Evolutionary conservation across 1,140 invertebrate species (phyloP).

Genomic region (Pseudomyrmex pallidus): DNA sequence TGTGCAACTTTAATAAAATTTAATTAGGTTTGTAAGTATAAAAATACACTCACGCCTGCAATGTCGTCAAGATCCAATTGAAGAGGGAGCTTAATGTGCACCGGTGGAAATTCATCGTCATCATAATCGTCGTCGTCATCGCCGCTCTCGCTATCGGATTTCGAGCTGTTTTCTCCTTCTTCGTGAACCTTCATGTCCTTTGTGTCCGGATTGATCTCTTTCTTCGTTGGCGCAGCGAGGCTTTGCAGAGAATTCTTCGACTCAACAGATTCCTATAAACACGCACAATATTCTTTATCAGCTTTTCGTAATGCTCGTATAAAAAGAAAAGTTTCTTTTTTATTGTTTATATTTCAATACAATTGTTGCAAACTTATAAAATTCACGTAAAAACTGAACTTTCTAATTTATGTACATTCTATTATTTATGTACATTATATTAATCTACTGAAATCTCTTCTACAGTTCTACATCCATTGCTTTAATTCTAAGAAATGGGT

Average conservation of each 20-base stretch:
- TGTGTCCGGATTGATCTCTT: slow-evolving; percentile 82
- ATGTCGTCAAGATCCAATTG: slow-evolving; percentile 93
- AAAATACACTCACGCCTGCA: slow-evolving; percentile 86
- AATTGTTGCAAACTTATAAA: neutral
- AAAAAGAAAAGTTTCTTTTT: neutral
- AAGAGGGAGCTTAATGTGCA: slow-evolving; percentile 91
- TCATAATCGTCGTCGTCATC: slow-evolving; percentile 87
- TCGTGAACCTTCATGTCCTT: slow-evolving; percentile 80
- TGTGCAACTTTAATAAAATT: neutral
- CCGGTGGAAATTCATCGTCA: slow-evolving; percentile 86
- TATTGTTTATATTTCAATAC: neutral
- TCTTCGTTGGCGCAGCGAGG: slow-evolving; percentile 71
- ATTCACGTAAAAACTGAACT: too few species aligned
- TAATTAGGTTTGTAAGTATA: neutral
- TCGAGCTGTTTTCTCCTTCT: slow-evolving; percentile 77
- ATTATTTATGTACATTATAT: too few species aligned
- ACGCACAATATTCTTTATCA: neutral
- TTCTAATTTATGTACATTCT: too few species aligned
- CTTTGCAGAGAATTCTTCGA: slow-evolving; percentile 72
- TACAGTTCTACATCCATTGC: too few species aligned
- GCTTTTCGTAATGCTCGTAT: too few species aligned
- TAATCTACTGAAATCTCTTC: too few species aligned
- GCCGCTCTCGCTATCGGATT: slow-evolving; percentile 82
- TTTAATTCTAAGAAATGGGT: neutral
- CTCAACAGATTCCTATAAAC: slow-evolving; percentile 49